Base-by-base conservation (phyloP, 1,140 invertebrate genomes). In the Chrysopa pallens region DNA sequence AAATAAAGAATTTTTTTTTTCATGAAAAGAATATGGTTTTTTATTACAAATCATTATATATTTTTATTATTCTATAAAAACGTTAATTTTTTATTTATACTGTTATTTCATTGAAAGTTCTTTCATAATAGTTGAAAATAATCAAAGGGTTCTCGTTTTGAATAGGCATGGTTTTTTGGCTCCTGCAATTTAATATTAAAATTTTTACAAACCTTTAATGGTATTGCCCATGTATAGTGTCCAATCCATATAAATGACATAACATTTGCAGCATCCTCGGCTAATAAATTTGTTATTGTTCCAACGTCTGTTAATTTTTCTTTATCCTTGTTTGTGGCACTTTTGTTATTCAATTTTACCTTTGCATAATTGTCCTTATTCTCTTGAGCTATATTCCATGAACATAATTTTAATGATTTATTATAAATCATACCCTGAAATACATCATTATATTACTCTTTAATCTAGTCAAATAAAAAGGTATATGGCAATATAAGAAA, bases 211-310 rank as follows among this genome's bases (percentile, higher is more conserved):
- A 83, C 84, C 73, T 88, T 88, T 17, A 88, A 58, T 15, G 85
- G 85, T 47, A 87, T 80, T 1, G 84, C 80, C 85, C 85, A 90
- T 15, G 79, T 69, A 52, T 86, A 89, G 64, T 89, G 84, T 38
- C 76, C 76, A 51, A 87, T 80, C 73, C 80, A 83, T 54, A 86
- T 78, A 53, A 85, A 75, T 37, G 78, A 76, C 80, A 88, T 84
- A 9, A 89, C 68, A 53, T 87, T 87, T 29, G 74, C 74, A 1
- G 78, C 73, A 59, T 90, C 85, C 52, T 85, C 80, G 6, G 84
- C 76, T 68, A 87, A 77, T 39, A 88, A 69, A 63, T 89, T 89
- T n/a, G 78, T 78, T 9, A 84, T 69, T 23, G 74, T 68, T 6
- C 79, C 80, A 38, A 71, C 67, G 48, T 80, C 77, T 36, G 57